These are phyloP conservation scores for Gobiocypris rarus DNA, from an alignment of 2,113 vertebrate species.

Conservation along the genomic window DNA sequence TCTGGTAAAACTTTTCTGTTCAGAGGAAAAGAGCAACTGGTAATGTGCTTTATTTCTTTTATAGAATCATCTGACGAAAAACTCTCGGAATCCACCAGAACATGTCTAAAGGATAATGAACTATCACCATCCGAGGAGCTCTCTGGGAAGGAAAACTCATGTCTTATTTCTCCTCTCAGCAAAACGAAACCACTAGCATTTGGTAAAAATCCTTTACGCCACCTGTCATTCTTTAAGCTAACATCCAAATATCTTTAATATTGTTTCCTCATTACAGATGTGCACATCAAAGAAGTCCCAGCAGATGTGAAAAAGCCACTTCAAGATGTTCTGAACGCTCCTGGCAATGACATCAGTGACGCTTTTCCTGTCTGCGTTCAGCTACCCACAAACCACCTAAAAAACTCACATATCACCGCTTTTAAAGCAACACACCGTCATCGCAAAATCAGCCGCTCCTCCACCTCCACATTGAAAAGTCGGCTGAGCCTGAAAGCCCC, in stretches of 20 bases:
- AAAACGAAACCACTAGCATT: constrained; percentile 2
- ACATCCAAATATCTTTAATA: background rate
- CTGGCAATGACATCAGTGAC: background rate
- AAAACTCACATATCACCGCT: constrained; percentile 6
- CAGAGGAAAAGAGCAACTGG: background rate
- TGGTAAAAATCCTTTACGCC: constrained; percentile 25
- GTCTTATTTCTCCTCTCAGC: background rate
- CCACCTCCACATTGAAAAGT: constrained; percentile 52
- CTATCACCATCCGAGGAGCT: constrained; percentile 47
- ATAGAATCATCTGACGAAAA: background rate
- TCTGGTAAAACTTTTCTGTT: background rate
- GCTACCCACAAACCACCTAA: constrained; percentile 15
- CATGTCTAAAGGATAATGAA: constrained; percentile 49
- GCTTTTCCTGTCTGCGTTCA: constrained; percentile 30
- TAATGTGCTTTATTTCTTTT: background rate
- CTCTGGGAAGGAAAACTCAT: constrained; percentile 37
- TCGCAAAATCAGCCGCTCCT: constrained; percentile 47
- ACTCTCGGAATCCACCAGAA: constrained; percentile 36
- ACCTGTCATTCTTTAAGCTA: background rate
- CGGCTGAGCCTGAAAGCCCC: constrained; percentile 57
- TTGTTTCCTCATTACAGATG: background rate
- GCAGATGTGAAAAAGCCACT: background rate
- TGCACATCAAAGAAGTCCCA: constrained; percentile 4
- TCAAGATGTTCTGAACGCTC: background rate
- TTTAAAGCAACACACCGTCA: background rate